Evolutionary conservation across 2,888 invertebrate genomes (phyloP), one percentile per base, ranked within the genome.

Genomic region (Ethmia dodecea): DNA sequence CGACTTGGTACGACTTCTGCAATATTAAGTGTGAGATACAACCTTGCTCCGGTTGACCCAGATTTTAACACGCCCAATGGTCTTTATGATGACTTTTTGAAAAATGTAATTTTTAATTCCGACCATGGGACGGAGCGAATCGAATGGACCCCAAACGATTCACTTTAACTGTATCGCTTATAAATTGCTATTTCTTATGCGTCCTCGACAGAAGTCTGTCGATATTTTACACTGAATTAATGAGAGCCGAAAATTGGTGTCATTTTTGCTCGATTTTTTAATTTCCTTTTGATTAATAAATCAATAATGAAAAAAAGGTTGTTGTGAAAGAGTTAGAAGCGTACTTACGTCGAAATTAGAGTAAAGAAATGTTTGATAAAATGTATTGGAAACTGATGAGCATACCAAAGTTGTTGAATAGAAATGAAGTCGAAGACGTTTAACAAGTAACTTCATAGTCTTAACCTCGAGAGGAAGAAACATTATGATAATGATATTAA

Each of bases 1-100:
- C 53, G 41, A 51, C 8, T 54, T 64, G 60, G 60, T 56, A 54
- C 63, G 53, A 58, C 70, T 65, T 71, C 69, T 68, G 78, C 67
- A 80, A 79, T 81, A 77, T 79, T 77, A 79, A 77, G 74, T 71
- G 76, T 80, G 81, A 83, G 76, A 79, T 83, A 83, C 76, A 63
- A 60, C 80, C 77, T 74, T 75, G 67, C 74, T 62, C 68, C 61
- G 47, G 65, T 46, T 80, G 83, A 84, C 86, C 83, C 71, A 84
- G 74, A 84, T 84, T 72, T 64, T 71, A 71, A 72, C 69, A 66
- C 73, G 57, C 53, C 64, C 67, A 59, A 60, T 68, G 69, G 65
- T 73, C 71, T 84, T 84, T 84, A 83, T 78, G 81, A 84, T 75
- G 81, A 83, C 83, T 80, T 84, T 81, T 79, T 83, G 86, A 86